Conservation (phyloP, 2,113 vertebrate genomes). For the Scomber colias region DNA sequence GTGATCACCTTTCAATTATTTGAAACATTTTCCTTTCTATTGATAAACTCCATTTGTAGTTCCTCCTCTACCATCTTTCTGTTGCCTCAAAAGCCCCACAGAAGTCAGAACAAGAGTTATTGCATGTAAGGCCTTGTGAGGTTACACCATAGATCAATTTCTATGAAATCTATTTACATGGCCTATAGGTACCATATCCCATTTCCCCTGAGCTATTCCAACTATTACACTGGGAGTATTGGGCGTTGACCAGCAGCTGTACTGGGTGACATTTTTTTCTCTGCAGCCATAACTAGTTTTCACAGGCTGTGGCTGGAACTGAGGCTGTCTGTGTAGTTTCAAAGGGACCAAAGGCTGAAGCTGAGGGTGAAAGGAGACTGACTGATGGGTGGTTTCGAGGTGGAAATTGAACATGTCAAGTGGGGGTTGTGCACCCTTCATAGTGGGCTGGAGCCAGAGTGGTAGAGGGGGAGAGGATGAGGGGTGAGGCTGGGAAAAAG, state of each 20-base stretch:
- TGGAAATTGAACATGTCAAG: too few species aligned
- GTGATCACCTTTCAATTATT: too few species aligned
- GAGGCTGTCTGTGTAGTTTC: not conserved
- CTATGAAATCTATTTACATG: slow-evolving; percentile 41
- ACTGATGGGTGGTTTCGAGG: not conserved
- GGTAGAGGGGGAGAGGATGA: not conserved
- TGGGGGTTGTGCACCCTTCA: slow-evolving; percentile 11
- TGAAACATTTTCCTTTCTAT: too few species aligned
- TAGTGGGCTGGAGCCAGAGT: not conserved
- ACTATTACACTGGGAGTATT: slow-evolving; percentile 33
- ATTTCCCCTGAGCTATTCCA: slow-evolving; percentile 56
- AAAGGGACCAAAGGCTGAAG: slow-evolving; percentile 36
- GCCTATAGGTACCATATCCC: slow-evolving; percentile 17
- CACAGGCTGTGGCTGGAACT: slow-evolving; percentile 60
- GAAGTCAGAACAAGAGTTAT: not conserved
- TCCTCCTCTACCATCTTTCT: not conserved
- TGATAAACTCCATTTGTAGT: not conserved
- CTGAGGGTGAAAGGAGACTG: slow-evolving; percentile 15
- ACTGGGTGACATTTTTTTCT: slow-evolving; percentile 14
- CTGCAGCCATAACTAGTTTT: slow-evolving; percentile 58
- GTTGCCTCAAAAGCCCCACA: not conserved
- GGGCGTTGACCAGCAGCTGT: slow-evolving; percentile 34
- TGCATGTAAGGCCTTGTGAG: not conserved
- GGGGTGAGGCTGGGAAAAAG: slow-evolving; percentile 19
- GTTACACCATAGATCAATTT: not conserved